These are phyloP conservation scores for Rambutsinella grinnellia DNA, from an alignment of 2,888 invertebrate genomes.

Conservation along the genomic window DNA sequence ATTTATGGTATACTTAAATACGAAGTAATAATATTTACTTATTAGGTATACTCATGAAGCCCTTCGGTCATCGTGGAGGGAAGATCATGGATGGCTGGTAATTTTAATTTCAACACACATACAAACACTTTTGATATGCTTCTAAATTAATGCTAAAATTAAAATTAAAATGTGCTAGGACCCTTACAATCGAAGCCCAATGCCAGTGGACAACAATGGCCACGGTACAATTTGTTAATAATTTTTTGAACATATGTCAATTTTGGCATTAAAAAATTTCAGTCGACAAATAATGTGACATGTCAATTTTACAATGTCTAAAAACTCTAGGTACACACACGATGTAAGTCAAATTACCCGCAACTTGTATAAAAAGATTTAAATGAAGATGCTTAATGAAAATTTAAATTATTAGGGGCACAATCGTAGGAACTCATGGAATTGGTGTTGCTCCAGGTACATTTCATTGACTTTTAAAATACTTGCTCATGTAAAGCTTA, in stretches of 20 bases:
- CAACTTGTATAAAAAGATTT: neutral
- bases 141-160: neutral
- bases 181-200: neutral
- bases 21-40: neutral
- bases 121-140: neutral
- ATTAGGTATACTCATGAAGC: constrained; percentile 1
- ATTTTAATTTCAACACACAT: neutral
- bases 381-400: neutral
- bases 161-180: neutral
- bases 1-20: constrained; percentile 1
- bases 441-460: neutral
- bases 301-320: neutral
- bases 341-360: constrained; percentile 1
- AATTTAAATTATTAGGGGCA: constrained; percentile 4
- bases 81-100: neutral
- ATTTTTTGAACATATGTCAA: no score
- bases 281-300: neutral
- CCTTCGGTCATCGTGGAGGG: neutral
- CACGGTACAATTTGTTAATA: no score
- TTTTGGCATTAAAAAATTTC: no score
- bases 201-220: no score
- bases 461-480: neutral
- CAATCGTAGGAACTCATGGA: neutral
- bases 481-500: neutral
- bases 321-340: constrained; percentile 20